Conservation (phyloP, 1,140 invertebrate species). For the Lasioglossum baleicum region DNA sequence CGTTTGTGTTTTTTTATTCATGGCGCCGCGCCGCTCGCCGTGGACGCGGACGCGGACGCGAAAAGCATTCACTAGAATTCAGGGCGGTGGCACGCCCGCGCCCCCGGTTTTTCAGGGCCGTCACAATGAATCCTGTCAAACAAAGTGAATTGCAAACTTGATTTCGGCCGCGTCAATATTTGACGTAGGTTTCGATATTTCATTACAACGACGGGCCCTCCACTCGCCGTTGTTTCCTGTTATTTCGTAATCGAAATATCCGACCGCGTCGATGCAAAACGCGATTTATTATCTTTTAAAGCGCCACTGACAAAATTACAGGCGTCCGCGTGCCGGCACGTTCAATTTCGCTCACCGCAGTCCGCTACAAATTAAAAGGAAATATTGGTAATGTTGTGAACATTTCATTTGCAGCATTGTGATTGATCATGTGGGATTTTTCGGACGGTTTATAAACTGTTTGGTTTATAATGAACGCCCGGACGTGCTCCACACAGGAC, state of each 20-base stretch:
- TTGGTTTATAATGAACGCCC: neutral
- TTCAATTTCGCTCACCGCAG: too few relatives aligned
- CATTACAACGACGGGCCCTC: constrained; percentile 20
- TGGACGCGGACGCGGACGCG: neutral
- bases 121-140: constrained; percentile 40
- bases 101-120: constrained; percentile 5
- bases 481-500: too few relatives aligned
- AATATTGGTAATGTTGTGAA: neutral
- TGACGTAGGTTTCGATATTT: constrained; percentile 46
- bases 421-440: neutral
- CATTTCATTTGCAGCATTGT: neutral
- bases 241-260: constrained; percentile 21
- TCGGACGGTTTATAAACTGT: too few relatives aligned
- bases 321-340: neutral
- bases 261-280: neutral
- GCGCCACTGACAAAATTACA: neutral
- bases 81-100: neutral
- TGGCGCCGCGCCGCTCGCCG: too few relatives aligned
- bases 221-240: neutral
- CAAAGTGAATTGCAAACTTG: constrained; percentile 40
- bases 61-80: neutral
- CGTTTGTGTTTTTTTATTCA: neutral
- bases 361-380: neutral
- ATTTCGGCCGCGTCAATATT: constrained; percentile 45
- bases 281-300: constrained; percentile 2